These are phyloP conservation scores for Corythaixoides concolor DNA, from an alignment of 2,113 vertebrate species.

Conservation along the genomic window DNA sequence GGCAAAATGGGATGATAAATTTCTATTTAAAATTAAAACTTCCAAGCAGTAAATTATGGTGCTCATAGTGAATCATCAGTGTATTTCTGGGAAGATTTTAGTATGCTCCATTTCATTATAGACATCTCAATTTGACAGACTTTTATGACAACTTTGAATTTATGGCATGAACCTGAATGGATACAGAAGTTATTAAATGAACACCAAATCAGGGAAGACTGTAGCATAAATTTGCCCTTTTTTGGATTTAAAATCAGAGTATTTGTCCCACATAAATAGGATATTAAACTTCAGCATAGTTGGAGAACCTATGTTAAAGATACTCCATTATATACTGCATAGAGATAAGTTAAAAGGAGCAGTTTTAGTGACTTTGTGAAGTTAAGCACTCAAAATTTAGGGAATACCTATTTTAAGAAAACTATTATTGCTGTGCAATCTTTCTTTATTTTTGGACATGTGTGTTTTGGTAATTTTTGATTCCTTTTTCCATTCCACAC, in stretches of 20 bases:
- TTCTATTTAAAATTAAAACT: background rate
- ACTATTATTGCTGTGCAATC: background rate
- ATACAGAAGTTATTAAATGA: background rate
- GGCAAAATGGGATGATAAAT: background rate
- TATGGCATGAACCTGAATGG: background rate
- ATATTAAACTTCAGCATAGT: background rate
- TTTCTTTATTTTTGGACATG: background rate
- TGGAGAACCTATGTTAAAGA: background rate
- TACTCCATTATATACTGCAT: background rate
- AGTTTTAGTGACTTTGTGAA: accelerated
- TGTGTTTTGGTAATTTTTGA: background rate
- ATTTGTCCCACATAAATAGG: background rate
- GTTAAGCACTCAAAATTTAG: background rate
- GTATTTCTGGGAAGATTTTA: background rate
- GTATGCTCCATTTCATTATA: background rate
- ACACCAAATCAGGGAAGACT: background rate
- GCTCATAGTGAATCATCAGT: background rate
- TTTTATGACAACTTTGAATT: background rate
- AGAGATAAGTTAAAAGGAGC: background rate
- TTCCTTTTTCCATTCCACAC: background rate
- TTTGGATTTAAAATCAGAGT: background rate
- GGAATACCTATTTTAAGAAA: background rate
- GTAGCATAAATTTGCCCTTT: background rate
- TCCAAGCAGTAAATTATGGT: background rate
- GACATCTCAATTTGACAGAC: background rate